Evolutionary conservation across 2,888 invertebrate genomes (phyloP).

Genomic region (Luffia ferchaultella): DNA sequence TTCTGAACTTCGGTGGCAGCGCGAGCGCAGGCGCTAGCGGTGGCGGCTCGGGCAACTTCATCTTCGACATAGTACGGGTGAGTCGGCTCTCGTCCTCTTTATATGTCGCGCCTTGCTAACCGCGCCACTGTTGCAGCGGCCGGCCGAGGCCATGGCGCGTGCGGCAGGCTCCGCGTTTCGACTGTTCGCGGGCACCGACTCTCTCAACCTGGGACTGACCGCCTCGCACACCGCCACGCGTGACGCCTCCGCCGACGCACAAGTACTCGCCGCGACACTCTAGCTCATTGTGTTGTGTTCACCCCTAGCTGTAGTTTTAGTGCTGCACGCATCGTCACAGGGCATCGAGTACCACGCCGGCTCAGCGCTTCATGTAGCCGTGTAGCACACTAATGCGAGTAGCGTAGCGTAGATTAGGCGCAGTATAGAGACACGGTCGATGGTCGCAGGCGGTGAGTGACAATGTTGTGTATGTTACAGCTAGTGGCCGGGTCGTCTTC

Average conservation of each 20-base stretch:
- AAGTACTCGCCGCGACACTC: constrained; percentile 47
- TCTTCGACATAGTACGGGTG: constrained; percentile 90
- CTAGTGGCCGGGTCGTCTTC: constrained; percentile 80
- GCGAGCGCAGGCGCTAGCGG: constrained; percentile 44
- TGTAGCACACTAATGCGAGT: neutral
- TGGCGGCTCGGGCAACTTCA: constrained; percentile 86
- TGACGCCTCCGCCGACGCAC: constrained; percentile 54
- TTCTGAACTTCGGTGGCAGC: constrained; percentile 70
- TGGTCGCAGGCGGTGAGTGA: neutral
- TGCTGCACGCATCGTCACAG: constrained; percentile 2
- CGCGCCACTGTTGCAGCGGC: constrained; percentile 64
- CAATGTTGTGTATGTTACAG: constrained; percentile 47
- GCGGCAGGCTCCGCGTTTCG: constrained; percentile 82
- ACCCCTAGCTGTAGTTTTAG: constrained; percentile 19
- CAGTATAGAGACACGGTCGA: neutral
- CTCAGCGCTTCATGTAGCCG: neutral
- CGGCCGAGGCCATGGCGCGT: constrained; percentile 82
- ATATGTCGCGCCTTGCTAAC: neutral
- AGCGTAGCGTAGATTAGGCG: neutral
- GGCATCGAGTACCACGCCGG: neutral
- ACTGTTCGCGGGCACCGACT: constrained; percentile 78
- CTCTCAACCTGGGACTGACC: constrained; percentile 74
- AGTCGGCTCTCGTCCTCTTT: constrained; percentile 39
- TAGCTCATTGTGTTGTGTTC: constrained; percentile 34
- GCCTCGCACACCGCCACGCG: constrained; percentile 66